Percentiles rank a stretch among this genome's conserved stretches.
Conservation (phyloP, 2,797 vertebrate species). For the Euthynnus affinis region DNA sequence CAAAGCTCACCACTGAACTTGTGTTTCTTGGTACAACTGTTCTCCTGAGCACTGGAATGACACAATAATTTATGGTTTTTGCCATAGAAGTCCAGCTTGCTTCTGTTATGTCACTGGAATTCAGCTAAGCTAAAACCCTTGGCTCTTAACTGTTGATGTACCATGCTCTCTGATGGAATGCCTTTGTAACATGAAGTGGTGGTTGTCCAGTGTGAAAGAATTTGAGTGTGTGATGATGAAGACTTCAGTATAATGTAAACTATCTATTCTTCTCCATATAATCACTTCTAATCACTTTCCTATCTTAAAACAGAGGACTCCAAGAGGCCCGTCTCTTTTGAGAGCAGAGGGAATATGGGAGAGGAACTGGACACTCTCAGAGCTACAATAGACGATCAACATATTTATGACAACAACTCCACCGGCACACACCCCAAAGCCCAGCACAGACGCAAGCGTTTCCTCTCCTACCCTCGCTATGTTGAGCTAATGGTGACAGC, state of each 20-base stretch:
- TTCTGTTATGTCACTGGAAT: slow-evolving; percentile 73
- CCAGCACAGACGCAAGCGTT: slow-evolving; percentile 90
- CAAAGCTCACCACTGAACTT: slow-evolving; percentile 44
- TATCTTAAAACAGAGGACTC: slow-evolving; percentile 80
- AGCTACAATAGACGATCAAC: slow-evolving; percentile 68
- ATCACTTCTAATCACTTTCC: slow-evolving; percentile 8
- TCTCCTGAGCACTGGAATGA: slow-evolving; percentile 51
- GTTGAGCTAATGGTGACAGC: slow-evolving; percentile 99
- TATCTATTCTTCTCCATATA: neutral
- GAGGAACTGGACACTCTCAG: slow-evolving; percentile 82
- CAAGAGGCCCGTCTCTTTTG: slow-evolving; percentile 74
- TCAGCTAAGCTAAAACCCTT: slow-evolving; percentile 48
- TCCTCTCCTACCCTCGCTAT: slow-evolving; percentile 96
- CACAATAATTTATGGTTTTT: slow-evolving; percentile 53
- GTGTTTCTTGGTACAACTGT: slow-evolving; percentile 50
- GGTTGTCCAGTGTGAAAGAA: neutral
- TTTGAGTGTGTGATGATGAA: neutral
- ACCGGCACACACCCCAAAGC: slow-evolving; percentile 49
- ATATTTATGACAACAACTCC: slow-evolving; percentile 56
- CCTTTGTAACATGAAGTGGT: neutral
- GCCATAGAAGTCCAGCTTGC: slow-evolving; percentile 33
- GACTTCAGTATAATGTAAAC: neutral
- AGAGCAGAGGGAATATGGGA: slow-evolving; percentile 77
- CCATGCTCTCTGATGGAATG: slow-evolving; percentile 30
- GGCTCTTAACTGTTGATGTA: slow-evolving; percentile 39